Evolutionary conservation across 2,888 invertebrate species (phyloP), one percentile per base, ranked within the genome.

Genomic region (Drosophila paucipuncta): DNA sequence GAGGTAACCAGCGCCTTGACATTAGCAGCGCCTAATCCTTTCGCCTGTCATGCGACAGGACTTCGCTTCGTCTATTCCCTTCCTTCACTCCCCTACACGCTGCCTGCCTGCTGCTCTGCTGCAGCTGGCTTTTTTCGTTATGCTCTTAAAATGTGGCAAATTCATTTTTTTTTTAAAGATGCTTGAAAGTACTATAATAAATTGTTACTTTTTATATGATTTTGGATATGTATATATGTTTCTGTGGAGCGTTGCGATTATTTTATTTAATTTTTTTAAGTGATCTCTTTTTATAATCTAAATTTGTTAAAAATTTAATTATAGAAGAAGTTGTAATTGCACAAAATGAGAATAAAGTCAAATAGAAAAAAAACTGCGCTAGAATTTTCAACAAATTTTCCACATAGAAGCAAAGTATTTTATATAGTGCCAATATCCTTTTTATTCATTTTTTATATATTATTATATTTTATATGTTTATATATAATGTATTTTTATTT

Each of bases 21-120:
- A 80, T 85, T 67, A 69, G 68, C 68, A 66, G 62, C 68, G 62
- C 79, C 60, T 90, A 85, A 85, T 85, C 85, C 90, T 85, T 90
- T 88, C 41, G 68, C 50, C 68, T 82, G 68, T 57, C 75, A 77
- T 53, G 54, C 54, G 50, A 37, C 60, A 59, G 43, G 49, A 54
- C 37, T 54, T 65, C 57, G 47, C 54, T 25, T 16, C 25, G 30
- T 41, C 35, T 37, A 10, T n/a, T 30, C 33, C 16, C 52, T 52
- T 35, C 22, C 39, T n/a, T 16, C 25, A 2, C 16, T 25, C 10
- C 50, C 22, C 39, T 18, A 39, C 33, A 37, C 49, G 50, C 57
- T 65, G 43, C 43, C 67, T 69, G 83, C 37, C 60, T 39, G 58
- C 39, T 72, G 33, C 18, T n/a, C 22, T 25, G 28, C 47, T 25